phyloP scores from a whole-genome alignment of 2,888 invertebrate species.

The Muscina levida region DNA sequence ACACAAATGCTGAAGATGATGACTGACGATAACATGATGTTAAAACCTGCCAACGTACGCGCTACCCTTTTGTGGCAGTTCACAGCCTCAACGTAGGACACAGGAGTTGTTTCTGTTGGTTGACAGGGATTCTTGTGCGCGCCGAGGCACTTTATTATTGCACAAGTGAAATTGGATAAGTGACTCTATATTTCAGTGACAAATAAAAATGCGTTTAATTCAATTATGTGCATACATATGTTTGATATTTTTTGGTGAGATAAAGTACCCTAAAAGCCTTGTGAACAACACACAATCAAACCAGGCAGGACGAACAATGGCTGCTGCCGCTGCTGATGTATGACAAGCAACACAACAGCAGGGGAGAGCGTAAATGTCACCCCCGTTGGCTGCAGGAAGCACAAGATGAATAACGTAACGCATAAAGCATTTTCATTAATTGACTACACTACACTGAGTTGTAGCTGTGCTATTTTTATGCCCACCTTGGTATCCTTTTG shows the following conservation, averaged over 20 bases:
- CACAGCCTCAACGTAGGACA: no score
- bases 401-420: background rate
- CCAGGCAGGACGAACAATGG: background rate
- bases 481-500: slow-evolving; percentile 9
- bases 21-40: background rate
- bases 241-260: no score
- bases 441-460: slow-evolving; percentile 1
- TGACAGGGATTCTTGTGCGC: background rate
- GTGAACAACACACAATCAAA: background rate
- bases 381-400: background rate
- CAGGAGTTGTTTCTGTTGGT: no score
- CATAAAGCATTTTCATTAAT: slow-evolving; percentile 22
- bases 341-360: background rate
- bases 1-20: background rate
- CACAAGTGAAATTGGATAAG: slow-evolving; percentile 40
- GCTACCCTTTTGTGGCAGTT: slow-evolving; percentile 10
- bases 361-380: no score
- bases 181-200: slow-evolving; percentile 20
- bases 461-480: slow-evolving; percentile 18
- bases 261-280: background rate
- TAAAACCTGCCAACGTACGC: slow-evolving; percentile 27
- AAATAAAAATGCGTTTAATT: slow-evolving; percentile 41
- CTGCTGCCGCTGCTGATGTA: background rate
- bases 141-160: slow-evolving; percentile 3
- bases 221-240: slow-evolving; percentile 32